Base-by-base conservation (phyloP, 2,113 vertebrate genomes). In the Dissostichus mawsoni region DNA sequence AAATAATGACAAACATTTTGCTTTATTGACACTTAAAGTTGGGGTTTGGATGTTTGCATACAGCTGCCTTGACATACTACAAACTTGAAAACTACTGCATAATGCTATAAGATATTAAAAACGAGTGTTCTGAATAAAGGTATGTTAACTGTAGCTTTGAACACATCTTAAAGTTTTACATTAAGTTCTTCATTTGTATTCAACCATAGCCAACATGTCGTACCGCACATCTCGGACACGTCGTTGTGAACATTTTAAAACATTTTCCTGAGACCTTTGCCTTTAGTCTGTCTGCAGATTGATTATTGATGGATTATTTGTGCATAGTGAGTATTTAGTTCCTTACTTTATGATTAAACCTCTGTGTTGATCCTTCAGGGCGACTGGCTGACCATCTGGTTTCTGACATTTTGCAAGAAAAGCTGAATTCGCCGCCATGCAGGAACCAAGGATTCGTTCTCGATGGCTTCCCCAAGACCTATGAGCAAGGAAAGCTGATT, bases 391-490 rank as follows among this genome's bases (percentile, higher is more conserved):
- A 98, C 69, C 79, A 89, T 16, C 93, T 93, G 47, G 2, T 96
- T 68, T 85, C 94, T 88, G 82, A 85, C 20, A 88, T 98, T 78
- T 50, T 99, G 58, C 95, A 87, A 86, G 96, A 97, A 56, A 98
- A 96, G 74, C 93, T 99, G 29, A 95, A 90, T 76, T 97, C 98
- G 13, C 96, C 95, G 89, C 96, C 95, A 14, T 99, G 97, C 76
- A 95, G 81, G 70, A 99, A 99, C 84, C 97, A 98, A 63, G 98
- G 98, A 8, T 99, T 96, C 86, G 84, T 99, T 87, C 93, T 99
- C 41, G 97, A 99, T 80, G 98, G 96, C 6, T 98, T 94, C 78
- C 97, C 96, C 1, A 93, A 96, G 82, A 96, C 95, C 5, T 96
- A 96, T 11, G 85, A 94, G 1, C 95, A 98, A 83, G 98, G 97